phyloP scores from a whole-genome alignment of 2,113 vertebrate species.

The Vulpes ferrilata region DNA sequence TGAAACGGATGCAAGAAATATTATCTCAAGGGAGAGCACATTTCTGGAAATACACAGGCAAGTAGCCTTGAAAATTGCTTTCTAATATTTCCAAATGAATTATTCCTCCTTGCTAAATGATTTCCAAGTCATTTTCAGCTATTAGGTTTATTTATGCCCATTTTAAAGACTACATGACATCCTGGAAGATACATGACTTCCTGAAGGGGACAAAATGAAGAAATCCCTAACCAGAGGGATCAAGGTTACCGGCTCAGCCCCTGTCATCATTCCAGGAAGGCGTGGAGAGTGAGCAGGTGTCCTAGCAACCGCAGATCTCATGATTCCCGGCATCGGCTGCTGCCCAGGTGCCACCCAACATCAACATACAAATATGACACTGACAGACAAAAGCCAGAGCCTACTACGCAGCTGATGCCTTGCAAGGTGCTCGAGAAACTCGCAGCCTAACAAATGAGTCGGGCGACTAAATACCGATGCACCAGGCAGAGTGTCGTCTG shows the following conservation, averaged over 20 bases:
- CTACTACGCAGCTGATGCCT: not conserved
- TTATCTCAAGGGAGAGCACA: slow-evolving; percentile 39
- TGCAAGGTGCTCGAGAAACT: not conserved
- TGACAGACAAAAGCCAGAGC: not conserved
- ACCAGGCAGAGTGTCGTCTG: rapidly evolving
- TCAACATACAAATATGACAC: not conserved
- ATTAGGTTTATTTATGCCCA: slow-evolving; percentile 38
- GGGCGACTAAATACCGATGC: not conserved
- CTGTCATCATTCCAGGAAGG: not conserved
- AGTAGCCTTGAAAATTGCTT: slow-evolving; percentile 48
- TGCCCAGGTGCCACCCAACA: rapidly evolving
- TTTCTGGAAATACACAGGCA: slow-evolving; percentile 52
- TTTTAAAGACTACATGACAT: slow-evolving; percentile 67
- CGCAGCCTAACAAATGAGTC: not conserved
- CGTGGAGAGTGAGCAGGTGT: not conserved
- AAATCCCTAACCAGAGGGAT: not conserved
- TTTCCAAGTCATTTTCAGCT: slow-evolving; percentile 56
- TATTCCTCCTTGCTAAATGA: slow-evolving; percentile 54
- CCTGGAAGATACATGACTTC: slow-evolving; percentile 55
- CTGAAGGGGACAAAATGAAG: slow-evolving; percentile 42
- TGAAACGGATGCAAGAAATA: not conserved
- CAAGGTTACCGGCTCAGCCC: slow-evolving; percentile 30
- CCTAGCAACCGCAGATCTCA: not conserved
- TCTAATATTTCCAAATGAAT: slow-evolving; percentile 43
- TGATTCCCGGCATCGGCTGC: not conserved